Conservation (phyloP, 2,888 invertebrate species). For the Liposcelis brunnea region DNA sequence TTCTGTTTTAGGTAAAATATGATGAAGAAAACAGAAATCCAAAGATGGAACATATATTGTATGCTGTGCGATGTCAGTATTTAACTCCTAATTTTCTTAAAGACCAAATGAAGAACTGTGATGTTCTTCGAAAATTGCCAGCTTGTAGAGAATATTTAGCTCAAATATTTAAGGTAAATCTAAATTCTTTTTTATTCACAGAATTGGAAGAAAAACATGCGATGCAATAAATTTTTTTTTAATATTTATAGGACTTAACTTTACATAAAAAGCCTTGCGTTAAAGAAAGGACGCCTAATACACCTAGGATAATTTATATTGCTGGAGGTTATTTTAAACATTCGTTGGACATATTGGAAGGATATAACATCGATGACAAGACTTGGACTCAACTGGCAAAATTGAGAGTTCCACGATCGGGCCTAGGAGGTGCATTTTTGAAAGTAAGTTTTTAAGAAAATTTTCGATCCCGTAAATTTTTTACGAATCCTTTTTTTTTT, state of each 20-base stretch:
- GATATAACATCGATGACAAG: conserved; percentile 72
- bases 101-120: conserved; percentile 81
- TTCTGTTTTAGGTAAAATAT: conserved; percentile 39
- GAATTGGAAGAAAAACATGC: neutral
- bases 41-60: conserved; percentile 74
- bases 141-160: conserved; percentile 80
- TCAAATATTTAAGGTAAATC: conserved; percentile 58
- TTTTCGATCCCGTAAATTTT: neutral
- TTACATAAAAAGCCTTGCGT: conserved; percentile 72
- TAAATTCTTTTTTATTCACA: neutral
- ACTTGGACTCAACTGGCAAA: conserved; percentile 68
- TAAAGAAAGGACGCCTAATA: conserved; percentile 72
- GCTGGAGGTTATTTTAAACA: conserved; percentile 80
- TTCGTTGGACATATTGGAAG: conserved; percentile 73
- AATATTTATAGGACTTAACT: conserved; percentile 50
- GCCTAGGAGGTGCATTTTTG: conserved; percentile 68
- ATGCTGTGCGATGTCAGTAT: conserved; percentile 81
- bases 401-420: conserved; percentile 75
- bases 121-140: conserved; percentile 69
- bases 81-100: conserved; percentile 78
- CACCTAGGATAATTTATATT: conserved; percentile 76
- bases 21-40: conserved; percentile 69
- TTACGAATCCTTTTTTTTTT: neutral
- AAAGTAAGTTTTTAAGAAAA: conserved; percentile 32
- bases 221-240: no score